phyloP scores from a whole-genome alignment of 2,797 vertebrate genomes.

The Danio tinwini region DNA sequence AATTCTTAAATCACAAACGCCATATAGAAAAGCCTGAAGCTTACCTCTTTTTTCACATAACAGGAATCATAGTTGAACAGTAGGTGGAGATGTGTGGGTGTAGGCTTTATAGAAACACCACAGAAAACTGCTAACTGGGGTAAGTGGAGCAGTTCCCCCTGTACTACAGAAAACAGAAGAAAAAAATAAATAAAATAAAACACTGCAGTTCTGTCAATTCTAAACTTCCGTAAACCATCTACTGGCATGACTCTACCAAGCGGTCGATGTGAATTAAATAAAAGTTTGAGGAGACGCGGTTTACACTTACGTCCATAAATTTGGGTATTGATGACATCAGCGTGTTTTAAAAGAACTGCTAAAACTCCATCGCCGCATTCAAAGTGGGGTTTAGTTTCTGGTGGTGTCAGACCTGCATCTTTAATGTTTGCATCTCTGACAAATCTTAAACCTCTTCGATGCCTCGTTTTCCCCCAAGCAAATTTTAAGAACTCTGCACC shows the following conservation, averaged over 20 bases:
- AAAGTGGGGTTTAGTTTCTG: not conserved
- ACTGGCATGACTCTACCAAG: not conserved
- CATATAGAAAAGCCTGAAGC: not conserved
- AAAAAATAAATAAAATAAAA: not conserved
- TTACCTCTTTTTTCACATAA: constrained; percentile 20
- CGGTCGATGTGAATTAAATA: not conserved
- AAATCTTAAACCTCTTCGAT: not conserved
- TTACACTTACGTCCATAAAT: constrained; percentile 29
- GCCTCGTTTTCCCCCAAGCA: not conserved
- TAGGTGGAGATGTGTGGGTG: not conserved
- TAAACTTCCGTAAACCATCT: not conserved
- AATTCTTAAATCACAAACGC: fast-evolving
- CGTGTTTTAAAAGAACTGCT: not conserved
- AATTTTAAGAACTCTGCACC: not conserved
- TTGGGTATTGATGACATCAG: not conserved
- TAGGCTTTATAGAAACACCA: not conserved
- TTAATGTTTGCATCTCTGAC: not conserved
- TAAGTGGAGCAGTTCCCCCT: not conserved
- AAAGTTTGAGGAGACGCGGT: too few species aligned
- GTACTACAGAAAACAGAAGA: not conserved
- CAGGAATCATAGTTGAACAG: constrained; percentile 13
- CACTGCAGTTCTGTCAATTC: not conserved
- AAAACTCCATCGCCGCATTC: not conserved
- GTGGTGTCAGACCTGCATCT: too few species aligned
- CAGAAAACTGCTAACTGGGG: constrained; percentile 2